A percentile compares a stretch with the other conserved stretches of the same genome.
Evolutionary conservation across 2,888 invertebrate species (phyloP).

Genomic region (Tachina fera): DNA sequence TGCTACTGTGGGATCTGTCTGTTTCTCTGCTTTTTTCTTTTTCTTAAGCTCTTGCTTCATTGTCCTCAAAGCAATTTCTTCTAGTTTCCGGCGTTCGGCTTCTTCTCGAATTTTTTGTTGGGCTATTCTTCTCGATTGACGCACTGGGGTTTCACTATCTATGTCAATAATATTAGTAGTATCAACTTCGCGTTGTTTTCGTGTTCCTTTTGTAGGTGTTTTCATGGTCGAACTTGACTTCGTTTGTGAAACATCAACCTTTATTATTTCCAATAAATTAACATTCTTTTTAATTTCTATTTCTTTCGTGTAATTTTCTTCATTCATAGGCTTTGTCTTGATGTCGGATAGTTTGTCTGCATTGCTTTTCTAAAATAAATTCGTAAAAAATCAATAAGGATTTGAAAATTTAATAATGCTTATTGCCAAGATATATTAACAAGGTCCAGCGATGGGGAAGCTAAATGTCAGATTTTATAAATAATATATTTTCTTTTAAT

Average conservation of each 20-base stretch:
- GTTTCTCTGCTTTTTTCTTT: slow-evolving; percentile 82
- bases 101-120: slow-evolving; percentile 94
- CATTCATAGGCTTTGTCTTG: neutral
- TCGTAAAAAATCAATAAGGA: neutral
- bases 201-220: slow-evolving; percentile 66
- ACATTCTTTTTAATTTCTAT: neutral
- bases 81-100: slow-evolving; percentile 89
- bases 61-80: slow-evolving; percentile 88
- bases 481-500: no score
- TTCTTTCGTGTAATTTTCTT: neutral
- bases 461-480: no score
- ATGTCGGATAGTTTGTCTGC: neutral
- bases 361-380: slow-evolving; percentile 39
- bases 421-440: no score
- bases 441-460: no score
- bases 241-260: neutral
- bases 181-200: slow-evolving; percentile 81
- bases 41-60: slow-evolving; percentile 87
- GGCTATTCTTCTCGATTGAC: slow-evolving; percentile 93
- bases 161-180: slow-evolving; percentile 80
- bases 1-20: slow-evolving; percentile 79
- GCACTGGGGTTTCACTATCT: slow-evolving; percentile 84
- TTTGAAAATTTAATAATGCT: neutral
- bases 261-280: neutral
- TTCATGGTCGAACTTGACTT: slow-evolving; percentile 34